Conservation (phyloP, 2,888 invertebrate genomes). For the Parnassius smintheus region DNA sequence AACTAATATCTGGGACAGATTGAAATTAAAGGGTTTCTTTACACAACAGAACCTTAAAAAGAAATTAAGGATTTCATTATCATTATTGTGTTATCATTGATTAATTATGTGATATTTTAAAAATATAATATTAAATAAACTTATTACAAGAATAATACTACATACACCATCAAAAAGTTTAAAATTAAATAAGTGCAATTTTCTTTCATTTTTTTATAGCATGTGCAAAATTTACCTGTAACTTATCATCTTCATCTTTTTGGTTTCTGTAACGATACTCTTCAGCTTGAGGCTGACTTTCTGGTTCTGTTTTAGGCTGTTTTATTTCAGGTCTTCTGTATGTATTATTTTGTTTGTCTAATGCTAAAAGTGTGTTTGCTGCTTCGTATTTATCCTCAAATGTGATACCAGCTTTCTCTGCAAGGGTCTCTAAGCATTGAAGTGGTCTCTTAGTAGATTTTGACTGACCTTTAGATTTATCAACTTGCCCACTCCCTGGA, state of each 20-base stretch:
- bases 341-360: slow-evolving; percentile 83
- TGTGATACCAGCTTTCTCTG: slow-evolving; percentile 87
- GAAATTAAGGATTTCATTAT: too few relatives aligned
- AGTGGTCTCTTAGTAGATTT: slow-evolving; percentile 70
- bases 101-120: too few relatives aligned
- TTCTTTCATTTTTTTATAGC: too few relatives aligned
- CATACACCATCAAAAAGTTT: too few relatives aligned
- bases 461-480: slow-evolving; percentile 54
- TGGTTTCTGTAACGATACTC: slow-evolving; percentile 68
- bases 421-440: slow-evolving; percentile 86
- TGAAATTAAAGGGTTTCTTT: too few relatives aligned
- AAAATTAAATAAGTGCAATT: too few relatives aligned
- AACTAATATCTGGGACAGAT: too few relatives aligned
- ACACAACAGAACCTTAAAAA: too few relatives aligned
- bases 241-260: slow-evolving; percentile 74
- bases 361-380: slow-evolving; percentile 82
- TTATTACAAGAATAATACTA: too few relatives aligned
- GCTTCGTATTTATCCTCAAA: slow-evolving; percentile 89
- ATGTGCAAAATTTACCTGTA: slow-evolving; percentile 49
- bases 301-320: slow-evolving; percentile 64
- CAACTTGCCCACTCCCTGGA: slow-evolving; percentile 50
- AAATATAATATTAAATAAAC: too few relatives aligned
- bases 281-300: slow-evolving; percentile 56
- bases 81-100: too few relatives aligned
- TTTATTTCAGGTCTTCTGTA: slow-evolving; percentile 67